phyloP scores from a whole-genome alignment of 2,113 vertebrate genomes.

The Trematomus loennbergii region DNA sequence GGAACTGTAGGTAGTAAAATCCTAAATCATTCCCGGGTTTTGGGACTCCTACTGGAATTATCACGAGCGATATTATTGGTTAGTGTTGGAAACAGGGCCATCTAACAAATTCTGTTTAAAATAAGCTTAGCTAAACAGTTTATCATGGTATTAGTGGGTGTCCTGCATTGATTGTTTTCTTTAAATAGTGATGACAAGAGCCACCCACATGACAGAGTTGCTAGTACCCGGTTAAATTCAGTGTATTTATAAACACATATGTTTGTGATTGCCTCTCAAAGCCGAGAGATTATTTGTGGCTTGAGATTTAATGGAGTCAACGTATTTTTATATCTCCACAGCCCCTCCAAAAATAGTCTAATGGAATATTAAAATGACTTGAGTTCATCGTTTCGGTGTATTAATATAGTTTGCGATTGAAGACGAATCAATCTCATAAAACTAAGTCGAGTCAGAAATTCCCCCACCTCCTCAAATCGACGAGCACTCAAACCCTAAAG shows the following conservation, averaged over 20 bases:
- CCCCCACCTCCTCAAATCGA: constrained; percentile 81
- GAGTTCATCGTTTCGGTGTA: constrained; percentile 62
- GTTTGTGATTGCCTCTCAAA: constrained; percentile 5
- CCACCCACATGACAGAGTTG: constrained; percentile 26
- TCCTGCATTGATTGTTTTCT: constrained; percentile 10
- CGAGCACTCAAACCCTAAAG: constrained; percentile 75
- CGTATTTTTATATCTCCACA: constrained; percentile 38
- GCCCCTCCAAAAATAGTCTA: constrained; percentile 13
- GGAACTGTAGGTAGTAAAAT: too few relatives aligned
- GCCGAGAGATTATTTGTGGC: constrained; percentile 2
- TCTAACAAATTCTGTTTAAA: constrained; percentile 16
- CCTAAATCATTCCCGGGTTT: too few relatives aligned
- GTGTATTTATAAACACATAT: not conserved
- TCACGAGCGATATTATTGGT: constrained; percentile 1
- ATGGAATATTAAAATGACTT: constrained; percentile 61
- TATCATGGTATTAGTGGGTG: constrained; percentile 4
- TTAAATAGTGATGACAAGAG: constrained; percentile 21
- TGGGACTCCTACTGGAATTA: not conserved
- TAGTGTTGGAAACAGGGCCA: constrained; percentile 24
- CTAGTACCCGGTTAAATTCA: not conserved
- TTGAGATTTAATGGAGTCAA: not conserved
- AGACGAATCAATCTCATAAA: constrained; percentile 72
- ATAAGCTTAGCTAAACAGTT: constrained; percentile 26
- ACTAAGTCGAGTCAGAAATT: constrained; percentile 68
- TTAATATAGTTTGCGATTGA: constrained; percentile 81